Conservation (phyloP, 2,113 vertebrate species). For the Murina feae region DNA sequence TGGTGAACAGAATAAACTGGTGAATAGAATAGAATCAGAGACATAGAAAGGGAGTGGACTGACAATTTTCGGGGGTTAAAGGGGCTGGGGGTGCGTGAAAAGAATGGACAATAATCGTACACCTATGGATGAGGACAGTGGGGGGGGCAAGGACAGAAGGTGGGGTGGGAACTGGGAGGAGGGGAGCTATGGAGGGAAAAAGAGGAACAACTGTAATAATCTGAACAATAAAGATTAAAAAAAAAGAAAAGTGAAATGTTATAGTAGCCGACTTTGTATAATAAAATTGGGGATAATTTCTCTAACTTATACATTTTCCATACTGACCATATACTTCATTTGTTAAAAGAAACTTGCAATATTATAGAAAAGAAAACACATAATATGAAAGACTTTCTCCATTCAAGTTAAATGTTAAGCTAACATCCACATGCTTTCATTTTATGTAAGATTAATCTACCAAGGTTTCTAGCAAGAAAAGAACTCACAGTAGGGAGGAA, state of each 20-base stretch:
- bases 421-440: not conserved
- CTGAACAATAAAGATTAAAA: too few species aligned
- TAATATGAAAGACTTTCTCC: not conserved
- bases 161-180: too few species aligned
- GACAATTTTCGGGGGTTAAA: too few species aligned
- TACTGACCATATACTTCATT: not conserved
- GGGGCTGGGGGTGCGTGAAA: too few species aligned
- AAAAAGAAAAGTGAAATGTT: not conserved
- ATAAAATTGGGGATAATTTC: not conserved
- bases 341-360: conserved; percentile 34
- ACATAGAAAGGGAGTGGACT: too few species aligned
- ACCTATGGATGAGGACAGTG: too few species aligned
- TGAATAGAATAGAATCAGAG: too few species aligned
- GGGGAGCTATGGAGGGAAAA: too few species aligned
- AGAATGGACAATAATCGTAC: too few species aligned
- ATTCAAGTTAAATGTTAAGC: not conserved
- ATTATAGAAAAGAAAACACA: not conserved
- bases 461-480: conserved; percentile 19
- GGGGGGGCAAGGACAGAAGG: too few species aligned
- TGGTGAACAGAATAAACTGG: too few species aligned
- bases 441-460: not conserved
- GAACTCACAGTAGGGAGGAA: conserved; percentile 18
- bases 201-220: too few species aligned
- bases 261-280: not conserved
- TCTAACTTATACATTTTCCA: not conserved